Evolutionary conservation across 2,888 invertebrate genomes (phyloP), one percentile per base, ranked within the genome.

Genomic region (Ormia ochracea): DNA sequence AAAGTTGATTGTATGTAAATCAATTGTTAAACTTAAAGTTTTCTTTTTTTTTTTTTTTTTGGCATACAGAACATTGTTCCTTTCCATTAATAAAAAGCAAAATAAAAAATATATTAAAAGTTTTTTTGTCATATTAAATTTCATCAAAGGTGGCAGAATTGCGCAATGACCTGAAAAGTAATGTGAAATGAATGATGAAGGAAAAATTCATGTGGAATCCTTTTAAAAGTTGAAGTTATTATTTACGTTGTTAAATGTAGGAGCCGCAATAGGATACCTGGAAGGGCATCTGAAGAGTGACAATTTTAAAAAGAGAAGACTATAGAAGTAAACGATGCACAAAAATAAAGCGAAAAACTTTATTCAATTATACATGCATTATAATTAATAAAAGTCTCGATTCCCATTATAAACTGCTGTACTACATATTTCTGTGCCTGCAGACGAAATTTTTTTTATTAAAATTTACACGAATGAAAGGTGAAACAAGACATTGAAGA

Each of bases 1-100:
- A 68, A 69, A 63, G 69, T 76, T 76, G 41, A 48, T 48, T 56
- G 31, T 69, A 70, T 76, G 69, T 70, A 76, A 76, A 76, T 69
- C 76, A 56, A 63, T 68, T 75, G 66, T 17, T 31, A 52, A 66
- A 66, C 52, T 70, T 59, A 10, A 48, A 36, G n/a, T 38, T 69
- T 69, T 69, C n/a, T n/a, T n/a, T n/a, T n/a, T n/a, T n/a, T n/a
- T n/a, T n/a, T n/a, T n/a, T n/a, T 58, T 48, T 33, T 48, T 23
- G 50, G 14, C 58, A 28, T 59, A 50, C 12, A 70, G 28, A 28
- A 28, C n/a, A 4, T n/a, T 17, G 10, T 36, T 6, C 48, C 21
- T 21, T 21, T 48, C 12, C 26, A 3, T 31, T 43, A 36, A 10
- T 3, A 26, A 41, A 41, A 43, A 68, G 6, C 41, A 26, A 4